Evolutionary conservation across 1,140 invertebrate species (phyloP), one percentile per base, ranked within the genome.

Genomic region (Habropoda laboriosa): DNA sequence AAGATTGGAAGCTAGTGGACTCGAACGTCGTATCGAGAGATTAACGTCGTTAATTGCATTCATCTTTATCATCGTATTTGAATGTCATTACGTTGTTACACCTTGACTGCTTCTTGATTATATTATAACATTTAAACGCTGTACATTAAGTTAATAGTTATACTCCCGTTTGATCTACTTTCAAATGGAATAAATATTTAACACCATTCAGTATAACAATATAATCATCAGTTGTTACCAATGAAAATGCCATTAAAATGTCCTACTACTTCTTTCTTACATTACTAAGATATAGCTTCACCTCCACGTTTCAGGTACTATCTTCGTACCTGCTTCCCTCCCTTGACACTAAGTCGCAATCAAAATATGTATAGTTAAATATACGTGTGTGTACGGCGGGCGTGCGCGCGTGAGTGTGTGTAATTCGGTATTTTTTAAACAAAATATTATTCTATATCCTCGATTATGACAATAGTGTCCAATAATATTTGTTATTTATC

Each of bases 291-390:
- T 67, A 81, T 80, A 75, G 21, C 49, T 82, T 71, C n/a, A 86
- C 60, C 73, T 71, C 75, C 66, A n/a, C 30, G 38, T 38, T 86
- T 86, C 79, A 88, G 81, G 81, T 88, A 87, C 81, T 78, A 21
- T 67, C 24, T 85, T 86, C 88, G 82, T 86, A 88, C 83, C 83
- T 75, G 79, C 67, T 85, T 88, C 79, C n/a, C n/a, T 81, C 57
- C 80, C 75, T 82, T 81, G 64, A 88, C 55, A 63, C 84, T 42
- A 75, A 85, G 74, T 16, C 63, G 55, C 45, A 32, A 71, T 80
- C 42, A 80, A 86, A 58, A 74, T 73, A 73, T 47, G 58, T 68
- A 61, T 18, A 71, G 55, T 42, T 13, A 58, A 57, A 67, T n/a
- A n/a, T n/a, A n/a, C n/a, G n/a, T n/a, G n/a, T n/a, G n/a, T n/a